A percentile compares a stretch with the other conserved stretches of the same genome.
These are phyloP conservation scores for Ophonus ardosiacus DNA, from an alignment of 2,888 invertebrate genomes.

Conservation along the genomic window DNA sequence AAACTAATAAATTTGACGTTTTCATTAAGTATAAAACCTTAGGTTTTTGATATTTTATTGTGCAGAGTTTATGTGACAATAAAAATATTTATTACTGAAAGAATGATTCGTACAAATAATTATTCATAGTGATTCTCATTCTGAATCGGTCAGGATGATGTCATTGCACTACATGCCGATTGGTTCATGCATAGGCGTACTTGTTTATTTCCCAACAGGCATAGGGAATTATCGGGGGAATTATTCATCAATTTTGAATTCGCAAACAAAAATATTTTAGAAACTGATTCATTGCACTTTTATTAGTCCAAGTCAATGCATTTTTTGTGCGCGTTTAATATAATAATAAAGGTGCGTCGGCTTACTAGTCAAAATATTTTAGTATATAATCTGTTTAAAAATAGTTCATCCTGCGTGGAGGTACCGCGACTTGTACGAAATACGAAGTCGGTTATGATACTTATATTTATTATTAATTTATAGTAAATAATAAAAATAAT, in stretches of 20 bases:
- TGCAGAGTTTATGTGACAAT: neutral
- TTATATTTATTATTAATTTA: too few relatives aligned
- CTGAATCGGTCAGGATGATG: neutral
- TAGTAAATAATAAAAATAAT: too few relatives aligned
- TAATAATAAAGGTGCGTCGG: too few relatives aligned
- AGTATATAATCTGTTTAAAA: too few relatives aligned
- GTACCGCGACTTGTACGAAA: too few relatives aligned
- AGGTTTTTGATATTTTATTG: neutral
- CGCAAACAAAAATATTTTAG: neutral
- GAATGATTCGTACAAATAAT: neutral
- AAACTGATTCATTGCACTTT: too few relatives aligned
- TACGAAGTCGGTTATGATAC: too few relatives aligned
- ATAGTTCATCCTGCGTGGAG: too few relatives aligned
- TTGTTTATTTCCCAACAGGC: neutral
- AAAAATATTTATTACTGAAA: conserved; percentile 9
- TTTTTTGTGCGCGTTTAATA: too few relatives aligned
- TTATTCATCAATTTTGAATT: neutral
- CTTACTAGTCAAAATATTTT: too few relatives aligned
- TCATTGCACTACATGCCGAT: neutral
- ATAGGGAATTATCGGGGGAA: neutral
- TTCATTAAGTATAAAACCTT: conserved; percentile 10
- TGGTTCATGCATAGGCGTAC: neutral
- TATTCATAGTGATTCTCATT: neutral
- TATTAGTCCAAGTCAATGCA: too few relatives aligned
- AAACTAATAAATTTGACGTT: conserved; percentile 38